Percentiles rank a stretch among this genome's conserved stretches.
Evolutionary conservation across 2,797 vertebrate genomes (phyloP).

Genomic region (Synaphobranchus kaupii): DNA sequence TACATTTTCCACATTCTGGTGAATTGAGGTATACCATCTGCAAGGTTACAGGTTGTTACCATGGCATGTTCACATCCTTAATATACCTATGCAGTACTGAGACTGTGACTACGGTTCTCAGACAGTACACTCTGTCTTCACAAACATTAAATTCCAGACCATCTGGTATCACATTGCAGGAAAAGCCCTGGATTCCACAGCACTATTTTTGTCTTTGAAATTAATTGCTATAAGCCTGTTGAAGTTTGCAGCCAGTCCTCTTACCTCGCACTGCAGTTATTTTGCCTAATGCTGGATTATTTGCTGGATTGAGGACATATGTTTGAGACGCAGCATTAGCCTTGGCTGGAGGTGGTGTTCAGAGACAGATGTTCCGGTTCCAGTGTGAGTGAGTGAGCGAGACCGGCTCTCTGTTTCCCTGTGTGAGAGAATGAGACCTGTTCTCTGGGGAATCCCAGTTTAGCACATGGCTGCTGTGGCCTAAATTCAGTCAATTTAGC

Average conservation of each 20-base stretch:
- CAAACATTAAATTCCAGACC: neutral
- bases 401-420: neutral
- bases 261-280: neutral
- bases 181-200: neutral
- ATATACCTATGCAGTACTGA: neutral
- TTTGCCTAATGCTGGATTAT: neutral
- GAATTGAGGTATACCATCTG: neutral
- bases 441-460: slow-evolving; percentile 51
- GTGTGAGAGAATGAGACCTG: slow-evolving; percentile 30
- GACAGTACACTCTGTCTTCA: neutral
- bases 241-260: neutral
- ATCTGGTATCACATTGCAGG: neutral
- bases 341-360: neutral
- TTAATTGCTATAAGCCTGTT: neutral
- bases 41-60: neutral
- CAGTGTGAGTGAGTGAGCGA: neutral
- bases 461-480: slow-evolving; percentile 53
- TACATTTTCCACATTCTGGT: neutral
- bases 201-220: neutral
- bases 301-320: too few relatives aligned
- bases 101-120: too few relatives aligned
- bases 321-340: neutral
- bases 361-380: neutral
- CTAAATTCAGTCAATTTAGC: slow-evolving; percentile 45
- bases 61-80: neutral